Conservation (phyloP, 1,140 invertebrate genomes). For the Drosophila sp. region DNA sequence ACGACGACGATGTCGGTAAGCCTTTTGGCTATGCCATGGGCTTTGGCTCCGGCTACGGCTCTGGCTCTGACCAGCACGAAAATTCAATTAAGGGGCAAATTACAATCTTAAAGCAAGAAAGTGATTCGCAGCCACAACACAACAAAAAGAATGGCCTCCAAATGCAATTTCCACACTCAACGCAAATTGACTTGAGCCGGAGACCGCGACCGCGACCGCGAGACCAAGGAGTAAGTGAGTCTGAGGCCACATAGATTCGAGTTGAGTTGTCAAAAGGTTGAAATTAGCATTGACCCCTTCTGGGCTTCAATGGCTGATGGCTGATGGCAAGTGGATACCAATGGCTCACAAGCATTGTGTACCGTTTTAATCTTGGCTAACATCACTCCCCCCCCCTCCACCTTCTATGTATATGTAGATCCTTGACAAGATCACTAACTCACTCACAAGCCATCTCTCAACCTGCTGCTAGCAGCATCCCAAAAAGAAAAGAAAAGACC, state of each 20-base stretch:
- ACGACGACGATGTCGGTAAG: constrained; percentile 26
- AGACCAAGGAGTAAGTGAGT: background rate
- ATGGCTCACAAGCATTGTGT: background rate
- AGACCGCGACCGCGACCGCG: background rate
- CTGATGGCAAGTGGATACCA: constrained; percentile 32
- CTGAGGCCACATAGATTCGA: constrained; percentile 2
- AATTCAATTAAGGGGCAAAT: constrained; percentile 76
- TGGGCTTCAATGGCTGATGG: constrained; percentile 42
- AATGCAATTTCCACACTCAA: constrained; percentile 53
- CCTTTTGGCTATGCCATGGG: constrained; percentile 17
- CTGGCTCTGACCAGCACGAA: constrained; percentile 70
- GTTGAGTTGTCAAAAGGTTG: constrained; percentile 79
- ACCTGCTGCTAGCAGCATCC: constrained; percentile 6
- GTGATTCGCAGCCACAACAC: constrained; percentile 53
- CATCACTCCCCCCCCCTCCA: background rate
- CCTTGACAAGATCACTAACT: constrained; percentile 41
- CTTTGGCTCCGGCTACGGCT: constrained; percentile 12
- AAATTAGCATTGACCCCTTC: constrained; percentile 75
- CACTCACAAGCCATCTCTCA: background rate
- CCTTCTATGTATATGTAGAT: constrained; percentile 9
- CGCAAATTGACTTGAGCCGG: constrained; percentile 16
- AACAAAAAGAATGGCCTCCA: constrained; percentile 36
- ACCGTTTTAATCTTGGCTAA: constrained; percentile 12
- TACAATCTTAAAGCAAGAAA: constrained; percentile 73
- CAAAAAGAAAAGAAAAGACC: background rate